Evolutionary conservation across 64 coral and sea anemone genomes (phyloP).

Genomic region (Pachyseris speciosa): DNA sequence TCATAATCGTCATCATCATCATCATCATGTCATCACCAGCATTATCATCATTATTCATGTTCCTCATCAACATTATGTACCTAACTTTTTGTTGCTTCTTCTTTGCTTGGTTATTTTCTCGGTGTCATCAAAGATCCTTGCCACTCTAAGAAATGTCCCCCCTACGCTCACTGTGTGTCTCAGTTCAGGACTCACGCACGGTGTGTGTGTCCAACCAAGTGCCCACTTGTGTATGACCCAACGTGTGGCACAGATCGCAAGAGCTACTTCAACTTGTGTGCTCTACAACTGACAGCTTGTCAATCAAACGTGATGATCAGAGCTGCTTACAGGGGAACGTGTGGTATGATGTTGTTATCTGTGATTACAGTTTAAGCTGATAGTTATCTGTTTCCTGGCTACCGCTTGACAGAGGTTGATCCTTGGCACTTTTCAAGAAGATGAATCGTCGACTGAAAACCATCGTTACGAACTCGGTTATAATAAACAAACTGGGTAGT

Average conservation of each 20-base stretch:
- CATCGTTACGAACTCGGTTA: too few relatives aligned
- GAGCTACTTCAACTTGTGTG: conserved; percentile 70
- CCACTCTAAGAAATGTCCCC: conserved; percentile 67
- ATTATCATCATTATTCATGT: background rate
- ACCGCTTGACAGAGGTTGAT: too few relatives aligned
- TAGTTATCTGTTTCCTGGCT: too few relatives aligned
- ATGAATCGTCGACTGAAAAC: too few relatives aligned
- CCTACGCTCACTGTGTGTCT: conserved; percentile 64
- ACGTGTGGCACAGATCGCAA: conserved; percentile 81
- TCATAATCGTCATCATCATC: background rate
- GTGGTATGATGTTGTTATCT: conserved; percentile 41
- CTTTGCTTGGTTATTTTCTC: background rate
- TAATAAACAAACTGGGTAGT: too few relatives aligned
- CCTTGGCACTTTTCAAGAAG: too few relatives aligned
- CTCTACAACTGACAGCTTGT: conserved; percentile 61
- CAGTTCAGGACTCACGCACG: conserved; percentile 57
- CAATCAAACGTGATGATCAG: conserved; percentile 61
- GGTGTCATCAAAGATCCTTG: conserved; percentile 62
- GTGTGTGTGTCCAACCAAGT: conserved; percentile 72
- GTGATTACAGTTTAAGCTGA: background rate
- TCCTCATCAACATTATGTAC: background rate
- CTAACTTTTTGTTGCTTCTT: background rate
- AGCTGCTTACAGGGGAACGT: conserved; percentile 60
- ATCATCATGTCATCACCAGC: background rate
- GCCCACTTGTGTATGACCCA: conserved; percentile 43